Evolutionary conservation across 2,797 vertebrate species (phyloP), one percentile per base, ranked within the genome.

Genomic region (Hybognathus amarus): DNA sequence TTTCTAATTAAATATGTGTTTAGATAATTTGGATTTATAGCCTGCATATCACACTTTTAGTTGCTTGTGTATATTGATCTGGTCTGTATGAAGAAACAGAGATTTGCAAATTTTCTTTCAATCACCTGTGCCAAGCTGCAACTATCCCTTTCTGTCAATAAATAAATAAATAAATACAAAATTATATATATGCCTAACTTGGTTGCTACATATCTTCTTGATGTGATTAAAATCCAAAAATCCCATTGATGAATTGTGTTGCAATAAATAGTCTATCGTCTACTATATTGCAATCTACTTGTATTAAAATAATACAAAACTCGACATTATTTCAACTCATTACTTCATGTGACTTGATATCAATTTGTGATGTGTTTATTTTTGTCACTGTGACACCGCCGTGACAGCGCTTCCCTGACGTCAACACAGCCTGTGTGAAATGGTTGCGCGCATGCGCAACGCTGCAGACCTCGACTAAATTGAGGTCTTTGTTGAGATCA

Each of bases 381-480:
- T 68, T 22, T 68, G 66, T 70, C 67, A 70, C 50, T 3, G 38
- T 59, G 71, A 83, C 63, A 67, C 75, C 15, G 6, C 47, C 27
- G 24, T 40, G 40, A 73, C 78, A 69, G 15, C 42, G 13, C 67
- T 33, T 79, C 47, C 47, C 33, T 24, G 90, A 94, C 93, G 92
- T 94, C 91, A 92, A 63, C 42, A 20, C 54, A 86, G 90, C 89
- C 90, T 87, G 85, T 38, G 54, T 54, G 54, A 77, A 42, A n/a
- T 20, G 67, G 1, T 1, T 22, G 0, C 33, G 89, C 93, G 92
- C 94, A 90, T 93, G 94, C 94, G 92, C 90, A 0, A 0, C 87
- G 5, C 0, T 7, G 36, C 61, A 64, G 85, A 59, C 56, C 76
- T 76, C 66, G 15, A 81, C 80, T 79, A 66, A 77, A 83, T 27